phyloP scores from a whole-genome alignment of 2,113 vertebrate genomes.

The Empidonax alnorum region DNA sequence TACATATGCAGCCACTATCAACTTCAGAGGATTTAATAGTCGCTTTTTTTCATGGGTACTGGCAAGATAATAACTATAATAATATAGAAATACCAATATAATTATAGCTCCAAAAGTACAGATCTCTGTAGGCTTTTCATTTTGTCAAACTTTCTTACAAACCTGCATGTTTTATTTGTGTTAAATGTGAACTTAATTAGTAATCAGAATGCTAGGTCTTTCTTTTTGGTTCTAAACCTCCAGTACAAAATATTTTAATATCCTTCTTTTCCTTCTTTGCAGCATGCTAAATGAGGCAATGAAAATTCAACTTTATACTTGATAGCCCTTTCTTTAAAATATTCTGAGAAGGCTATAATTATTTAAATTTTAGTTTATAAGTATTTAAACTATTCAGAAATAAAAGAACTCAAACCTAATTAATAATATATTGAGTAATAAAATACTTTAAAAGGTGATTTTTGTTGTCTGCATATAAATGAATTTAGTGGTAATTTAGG shows the following conservation, averaged over 20 bases:
- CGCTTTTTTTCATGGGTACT: background rate
- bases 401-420: constrained; percentile 27
- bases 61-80: constrained; percentile 60
- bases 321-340: constrained; percentile 40
- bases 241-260: constrained; percentile 68
- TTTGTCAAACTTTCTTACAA: constrained; percentile 38
- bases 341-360: constrained; percentile 58
- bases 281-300: constrained; percentile 54
- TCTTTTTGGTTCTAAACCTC: constrained; percentile 50
- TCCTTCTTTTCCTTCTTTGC: constrained; percentile 24
- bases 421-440: constrained; percentile 46
- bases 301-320: constrained; percentile 46
- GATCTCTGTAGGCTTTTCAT: background rate
- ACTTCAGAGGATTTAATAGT: constrained; percentile 3
- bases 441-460: constrained; percentile 7
- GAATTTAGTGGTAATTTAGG: background rate
- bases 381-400: constrained; percentile 32
- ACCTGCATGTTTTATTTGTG: constrained; percentile 13
- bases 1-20: background rate
- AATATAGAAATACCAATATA: constrained; percentile 41
- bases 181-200: constrained; percentile 61
- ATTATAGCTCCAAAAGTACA: constrained; percentile 30
- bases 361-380: constrained; percentile 66
- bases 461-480: background rate
- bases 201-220: constrained; percentile 40